Conservation (phyloP, 2,113 vertebrate genomes). For the Seriola dumerili region DNA sequence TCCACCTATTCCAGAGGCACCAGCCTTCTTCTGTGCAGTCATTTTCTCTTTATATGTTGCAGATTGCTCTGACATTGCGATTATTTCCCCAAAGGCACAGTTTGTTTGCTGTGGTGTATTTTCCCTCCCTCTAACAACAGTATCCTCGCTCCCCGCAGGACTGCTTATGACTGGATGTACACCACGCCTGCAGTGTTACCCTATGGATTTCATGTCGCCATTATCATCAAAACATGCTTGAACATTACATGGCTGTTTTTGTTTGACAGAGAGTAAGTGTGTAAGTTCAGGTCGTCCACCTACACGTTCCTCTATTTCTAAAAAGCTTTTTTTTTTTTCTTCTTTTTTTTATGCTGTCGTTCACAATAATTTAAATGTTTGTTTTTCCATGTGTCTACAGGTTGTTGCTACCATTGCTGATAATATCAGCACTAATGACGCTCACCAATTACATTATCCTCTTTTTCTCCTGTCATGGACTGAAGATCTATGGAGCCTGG, state of each 20-base stretch:
- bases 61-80: slow-evolving; percentile 40
- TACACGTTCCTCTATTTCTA: background rate
- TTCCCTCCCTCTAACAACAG: slow-evolving; percentile 15
- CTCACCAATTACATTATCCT: slow-evolving; percentile 71
- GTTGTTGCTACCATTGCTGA: slow-evolving; percentile 79
- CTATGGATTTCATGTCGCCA: slow-evolving; percentile 75
- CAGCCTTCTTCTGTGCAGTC: slow-evolving; percentile 12
- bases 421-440: slow-evolving; percentile 79
- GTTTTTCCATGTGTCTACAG: slow-evolving; percentile 64
- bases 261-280: slow-evolving; percentile 81
- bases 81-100: slow-evolving; percentile 46
- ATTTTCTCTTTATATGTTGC: slow-evolving; percentile 53
- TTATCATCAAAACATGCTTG: slow-evolving; percentile 68
- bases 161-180: slow-evolving; percentile 75
- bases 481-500: slow-evolving; percentile 80
- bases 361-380: background rate
- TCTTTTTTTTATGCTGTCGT: background rate
- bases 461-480: slow-evolving; percentile 82
- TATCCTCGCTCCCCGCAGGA: slow-evolving; percentile 55
- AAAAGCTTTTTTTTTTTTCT: background rate
- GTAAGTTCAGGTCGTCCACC: background rate
- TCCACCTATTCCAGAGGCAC: slow-evolving; percentile 40
- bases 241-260: slow-evolving; percentile 79
- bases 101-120: slow-evolving; percentile 41
- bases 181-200: slow-evolving; percentile 72